These are phyloP conservation scores for Helleia helle DNA, from an alignment of 2,888 invertebrate genomes.

Conservation along the genomic window DNA sequence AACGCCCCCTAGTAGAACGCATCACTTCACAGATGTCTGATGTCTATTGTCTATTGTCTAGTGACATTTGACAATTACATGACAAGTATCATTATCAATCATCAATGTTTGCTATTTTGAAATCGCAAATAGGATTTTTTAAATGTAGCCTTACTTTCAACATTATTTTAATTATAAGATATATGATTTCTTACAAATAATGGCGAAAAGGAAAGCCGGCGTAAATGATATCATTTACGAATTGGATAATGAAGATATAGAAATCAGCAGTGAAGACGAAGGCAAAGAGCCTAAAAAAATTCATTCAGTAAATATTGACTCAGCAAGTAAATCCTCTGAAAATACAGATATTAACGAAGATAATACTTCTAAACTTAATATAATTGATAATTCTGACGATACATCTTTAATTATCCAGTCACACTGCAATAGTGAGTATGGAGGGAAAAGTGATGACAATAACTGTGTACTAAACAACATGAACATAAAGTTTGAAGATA, in stretches of 20 bases:
- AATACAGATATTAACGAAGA: slow-evolving; percentile 25
- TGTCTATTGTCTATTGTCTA: no score
- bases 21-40: no score
- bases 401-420: slow-evolving; percentile 23
- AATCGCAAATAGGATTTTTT: no score
- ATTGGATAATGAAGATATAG: slow-evolving; percentile 64
- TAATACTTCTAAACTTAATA: slow-evolving; percentile 28
- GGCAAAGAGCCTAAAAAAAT: slow-evolving; percentile 47
- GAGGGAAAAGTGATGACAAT: slow-evolving; percentile 45
- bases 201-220: slow-evolving; percentile 60
- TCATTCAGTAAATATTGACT: slow-evolving; percentile 31
- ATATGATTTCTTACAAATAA: slow-evolving; percentile 20
- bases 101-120: no score
- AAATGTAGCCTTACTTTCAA: no score
- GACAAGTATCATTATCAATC: no score
- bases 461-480: slow-evolving; percentile 16
- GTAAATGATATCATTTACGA: slow-evolving; percentile 67
- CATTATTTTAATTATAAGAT: neutral
- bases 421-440: slow-evolving; percentile 33
- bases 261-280: slow-evolving; percentile 60
- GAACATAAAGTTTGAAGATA: slow-evolving; percentile 21
- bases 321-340: slow-evolving; percentile 19
- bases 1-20: no score
- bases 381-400: slow-evolving; percentile 31
- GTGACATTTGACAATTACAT: no score